Evolutionary conservation across 1,140 invertebrate genomes (phyloP), one percentile per base, ranked within the genome.

Genomic region (Solenopsis fugax): DNA sequence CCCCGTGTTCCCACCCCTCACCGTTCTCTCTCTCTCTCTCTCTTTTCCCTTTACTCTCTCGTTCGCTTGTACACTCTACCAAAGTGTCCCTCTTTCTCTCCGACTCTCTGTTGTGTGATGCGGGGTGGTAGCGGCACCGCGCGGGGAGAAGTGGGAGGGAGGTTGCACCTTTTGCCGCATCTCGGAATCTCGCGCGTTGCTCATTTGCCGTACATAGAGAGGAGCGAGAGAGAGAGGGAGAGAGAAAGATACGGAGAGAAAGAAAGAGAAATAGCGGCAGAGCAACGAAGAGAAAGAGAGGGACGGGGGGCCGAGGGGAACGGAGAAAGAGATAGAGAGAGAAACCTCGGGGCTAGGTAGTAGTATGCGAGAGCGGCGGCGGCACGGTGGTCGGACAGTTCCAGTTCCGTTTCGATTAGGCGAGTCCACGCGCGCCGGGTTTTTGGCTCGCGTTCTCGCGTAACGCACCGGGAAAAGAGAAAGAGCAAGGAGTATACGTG

Each of bases 91-190:
- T 45, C 80, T 88, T 77, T 85, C 86, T 65, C 90, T 85, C 88
- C 71, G 84, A 84, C 87, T 82, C 87, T 82, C 82, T 90, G 92
- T 87, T 89, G 90, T 88, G 90, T 91, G 91, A 93, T 92, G 87
- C 58, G 41, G 77, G 87, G 84, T 62, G 87, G 89, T 89, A 88
- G 84, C 73, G 81, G 82, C 84, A 77, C 67, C 75, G 87, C 88
- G 89, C 89, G 91, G 91, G 90, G 90, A 89, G 92, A 91, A 87
- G 88, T 89, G 90, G 90, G 88, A 92, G 89, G 92, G 85, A 93
- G 90, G 92, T 93, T 93, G 93, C 92, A 94, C 93, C 93, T 93
- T 94, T 94, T 93, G 93, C 92, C 93, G 92, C 93, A 93, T 93
- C 93, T 93, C 92, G 91, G 93, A 93, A 93, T 93, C 92, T 92